Conservation (phyloP, 2,888 invertebrate genomes). For the Leptogaster cylindrica region DNA sequence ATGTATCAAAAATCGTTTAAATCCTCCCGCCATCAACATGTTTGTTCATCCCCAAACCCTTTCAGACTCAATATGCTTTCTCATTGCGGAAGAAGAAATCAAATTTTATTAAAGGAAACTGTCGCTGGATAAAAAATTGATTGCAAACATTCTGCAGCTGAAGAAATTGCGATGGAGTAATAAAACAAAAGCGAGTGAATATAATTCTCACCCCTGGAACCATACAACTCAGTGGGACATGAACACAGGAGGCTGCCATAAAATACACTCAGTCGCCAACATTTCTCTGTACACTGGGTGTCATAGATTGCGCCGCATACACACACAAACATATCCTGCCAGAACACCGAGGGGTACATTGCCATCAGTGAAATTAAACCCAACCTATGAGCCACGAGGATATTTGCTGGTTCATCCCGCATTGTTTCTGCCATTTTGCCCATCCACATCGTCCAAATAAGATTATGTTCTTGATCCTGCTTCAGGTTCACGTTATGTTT, state of each 20-base stretch:
- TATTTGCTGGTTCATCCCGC: constrained; percentile 10
- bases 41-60: too few species aligned
- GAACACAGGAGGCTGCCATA: background rate
- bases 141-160: constrained; percentile 1
- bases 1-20: too few species aligned
- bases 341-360: constrained; percentile 8
- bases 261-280: background rate
- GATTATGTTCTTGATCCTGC: constrained; percentile 19
- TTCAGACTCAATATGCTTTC: background rate
- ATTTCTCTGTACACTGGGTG: background rate
- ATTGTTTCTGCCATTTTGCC: constrained; percentile 16
- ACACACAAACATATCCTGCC: constrained; percentile 1
- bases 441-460: background rate
- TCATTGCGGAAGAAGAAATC: constrained; percentile 10
- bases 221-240: background rate
- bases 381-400: background rate
- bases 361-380: constrained; percentile 1
- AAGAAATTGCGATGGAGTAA: constrained; percentile 14
- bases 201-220: constrained; percentile 12
- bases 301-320: background rate
- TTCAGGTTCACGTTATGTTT: background rate
- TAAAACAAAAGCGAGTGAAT: constrained; percentile 23
- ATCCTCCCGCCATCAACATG: too few species aligned
- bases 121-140: constrained; percentile 27
- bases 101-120: constrained; percentile 28